Base-by-base conservation (phyloP, 2,888 invertebrate species). In the Rhamphomyia laevipes region DNA sequence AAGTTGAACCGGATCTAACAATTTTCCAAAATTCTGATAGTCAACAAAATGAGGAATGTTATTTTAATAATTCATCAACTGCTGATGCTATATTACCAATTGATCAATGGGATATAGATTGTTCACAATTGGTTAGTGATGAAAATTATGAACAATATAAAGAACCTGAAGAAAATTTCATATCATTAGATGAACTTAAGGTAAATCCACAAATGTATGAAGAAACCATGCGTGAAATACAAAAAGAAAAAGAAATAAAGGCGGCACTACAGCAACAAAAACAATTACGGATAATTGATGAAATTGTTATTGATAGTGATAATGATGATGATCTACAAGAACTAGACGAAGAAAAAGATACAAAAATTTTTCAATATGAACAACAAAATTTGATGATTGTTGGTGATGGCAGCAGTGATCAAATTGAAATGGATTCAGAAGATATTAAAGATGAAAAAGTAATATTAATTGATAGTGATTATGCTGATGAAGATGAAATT, bases 161-260 rank as follows among this genome's bases (percentile, higher is more conserved):
- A 3, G 65, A 66, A 47, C 63, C 66, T 2, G 63, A 64, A 27
- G 69, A 68, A 55, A 68, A 68, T 53, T 68, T 67, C 50, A 64
- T 68, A 2, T 68, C 68, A 7, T 66, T 69, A 15, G 68, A 68
- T 50, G 68, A 68, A 57, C 62, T 59, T 13, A 69, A 69, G 52
- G 63, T 67, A 13, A 63, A 65, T 30, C 58, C 62, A 9, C 57
- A 66, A 47, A 57, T 68, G 1, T 53, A 64, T 46, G 61, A 61
- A 45, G 61, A 68, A 45, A 63, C 64, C 1, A 56, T 61, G 35
- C 62, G 63, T 33, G 59, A 62, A 21, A 55, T 58, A 42, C 58
- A 61, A 38, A 57, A 60, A 23, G 53, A 54, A 30, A 53, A 57
- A 11, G 53, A 51, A 16, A 45, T 51, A n/a, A 48, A 54, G 3